Percentiles rank a stretch among this genome's conserved stretches.
Conservation (phyloP, 2,113 vertebrate genomes). For the Rhea americana region DNA sequence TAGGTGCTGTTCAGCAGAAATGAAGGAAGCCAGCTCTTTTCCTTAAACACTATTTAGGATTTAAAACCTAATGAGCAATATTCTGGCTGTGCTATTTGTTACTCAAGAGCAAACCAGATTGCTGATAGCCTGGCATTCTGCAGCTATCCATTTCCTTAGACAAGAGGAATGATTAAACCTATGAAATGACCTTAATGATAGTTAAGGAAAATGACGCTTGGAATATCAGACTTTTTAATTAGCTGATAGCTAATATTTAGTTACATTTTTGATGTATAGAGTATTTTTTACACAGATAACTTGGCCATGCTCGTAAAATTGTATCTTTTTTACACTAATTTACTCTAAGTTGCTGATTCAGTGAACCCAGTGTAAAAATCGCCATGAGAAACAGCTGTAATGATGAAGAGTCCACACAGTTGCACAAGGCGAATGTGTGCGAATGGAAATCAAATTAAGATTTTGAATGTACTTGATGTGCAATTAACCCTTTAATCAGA, state of each 20-base stretch:
- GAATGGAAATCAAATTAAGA: neutral
- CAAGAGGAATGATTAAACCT: neutral
- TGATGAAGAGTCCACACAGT: neutral
- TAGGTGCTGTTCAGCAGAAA: neutral
- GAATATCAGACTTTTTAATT: constrained; percentile 9
- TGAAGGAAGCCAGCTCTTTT: neutral
- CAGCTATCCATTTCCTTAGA: neutral
- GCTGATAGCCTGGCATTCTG: neutral
- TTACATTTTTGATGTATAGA: neutral
- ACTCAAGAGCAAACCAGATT: neutral
- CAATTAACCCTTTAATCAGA: neutral
- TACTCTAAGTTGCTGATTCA: neutral
- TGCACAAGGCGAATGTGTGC: neutral
- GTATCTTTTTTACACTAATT: neutral
- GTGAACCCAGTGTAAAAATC: neutral
- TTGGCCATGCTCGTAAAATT: neutral
- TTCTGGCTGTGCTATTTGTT: neutral
- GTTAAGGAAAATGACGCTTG: neutral
- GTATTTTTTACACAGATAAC: neutral
- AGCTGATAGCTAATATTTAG: constrained; percentile 23
- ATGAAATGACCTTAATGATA: neutral
- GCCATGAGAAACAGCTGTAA: neutral
- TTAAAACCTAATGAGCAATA: neutral
- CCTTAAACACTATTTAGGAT: neutral
- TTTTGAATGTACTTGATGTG: neutral